Evolutionary conservation across 2,888 invertebrate genomes (phyloP).

Genomic region (Ischnus inquisitorius): DNA sequence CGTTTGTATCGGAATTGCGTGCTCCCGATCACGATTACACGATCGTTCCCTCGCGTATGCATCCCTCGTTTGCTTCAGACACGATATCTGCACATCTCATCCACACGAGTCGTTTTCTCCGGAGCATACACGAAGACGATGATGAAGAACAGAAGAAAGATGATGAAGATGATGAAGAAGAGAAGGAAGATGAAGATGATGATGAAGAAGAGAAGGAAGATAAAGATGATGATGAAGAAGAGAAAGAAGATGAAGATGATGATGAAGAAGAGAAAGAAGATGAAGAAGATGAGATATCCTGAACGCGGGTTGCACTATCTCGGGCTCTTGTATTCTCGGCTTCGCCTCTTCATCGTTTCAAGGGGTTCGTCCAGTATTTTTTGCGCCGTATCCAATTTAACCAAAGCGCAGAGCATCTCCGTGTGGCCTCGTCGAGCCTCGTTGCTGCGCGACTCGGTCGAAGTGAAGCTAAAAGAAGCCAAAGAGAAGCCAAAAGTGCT

Average conservation of each 20-base stretch:
- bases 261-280: too few relatives aligned
- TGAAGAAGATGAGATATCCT: slow-evolving; percentile 12
- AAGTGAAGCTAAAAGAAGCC: not conserved
- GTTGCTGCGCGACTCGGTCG: slow-evolving; percentile 14
- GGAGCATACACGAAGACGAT: not conserved
- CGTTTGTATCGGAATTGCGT: not conserved
- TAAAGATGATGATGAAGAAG: not conserved
- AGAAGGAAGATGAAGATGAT: not conserved
- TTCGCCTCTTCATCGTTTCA: slow-evolving; percentile 23
- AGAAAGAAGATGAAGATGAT: too few relatives aligned
- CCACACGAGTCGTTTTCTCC: not conserved
- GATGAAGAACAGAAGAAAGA: too few relatives aligned
- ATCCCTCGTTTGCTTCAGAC: not conserved
- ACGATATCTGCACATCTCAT: not conserved
- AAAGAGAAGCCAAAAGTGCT: slow-evolving; percentile 10
- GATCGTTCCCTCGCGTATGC: not conserved
- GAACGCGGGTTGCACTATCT: not conserved
- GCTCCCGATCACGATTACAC: slow-evolving; percentile 16
- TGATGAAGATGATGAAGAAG: too few relatives aligned
- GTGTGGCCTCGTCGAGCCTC: not conserved
- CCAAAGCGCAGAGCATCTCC: slow-evolving; percentile 27
- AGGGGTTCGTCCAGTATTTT: slow-evolving; percentile 51
- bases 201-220: not conserved
- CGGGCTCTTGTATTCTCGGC: not conserved
- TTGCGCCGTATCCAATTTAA: slow-evolving; percentile 59